Evolutionary conservation across 30 jellyfish, hydroid and myxozoan genomes (phyloP), one percentile per base, ranked within the genome.

Genomic region (Turritopsis dohrnii): DNA sequence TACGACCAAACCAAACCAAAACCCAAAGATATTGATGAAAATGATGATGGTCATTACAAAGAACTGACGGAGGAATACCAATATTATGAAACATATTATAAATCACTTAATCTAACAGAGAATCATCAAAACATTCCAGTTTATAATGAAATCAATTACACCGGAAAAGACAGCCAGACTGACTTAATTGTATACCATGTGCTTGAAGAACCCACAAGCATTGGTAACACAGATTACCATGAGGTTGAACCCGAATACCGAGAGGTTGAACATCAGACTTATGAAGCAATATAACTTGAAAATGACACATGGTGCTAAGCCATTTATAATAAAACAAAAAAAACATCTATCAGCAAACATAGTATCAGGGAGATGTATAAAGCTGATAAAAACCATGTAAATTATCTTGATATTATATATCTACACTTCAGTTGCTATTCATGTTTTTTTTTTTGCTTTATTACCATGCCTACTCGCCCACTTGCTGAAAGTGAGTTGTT

Each of bases 241-340:
- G 77, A 69, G 22, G 77, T 69, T 19, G 77, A 69, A 19, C 77
- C 77, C 19, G 77, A 69, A 69, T 69, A 69, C 30, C 9, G 22
- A 69, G 77, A 69, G 30, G 30, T 69, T 69, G 77, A 69, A 69
- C 77, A 41, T 41, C 60, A 23, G 30, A 69, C 77, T 69, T 69
- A 69, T 19, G 30, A 69, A n/a, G 77, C 28, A 69, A 1, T 69
- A 69, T 23, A 69, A 69, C 22, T 21, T 0, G 30, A 27, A 69
- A 8, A 27, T 69, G 22, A 69, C 30, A 69, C 30, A 69, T 41
- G 60, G 60, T 13, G 13, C 60, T 41, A 3, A 41, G 13, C 5
- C 5, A 13, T 41, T 5, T 41, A 41, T 3, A 13, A 5, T 41
- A 3, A 41, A 41, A n/a, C n/a, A n/a, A n/a, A n/a, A n/a, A n/a